Base-by-base conservation (phyloP, 2,797 vertebrate species). In the Pteropus rufus region DNA sequence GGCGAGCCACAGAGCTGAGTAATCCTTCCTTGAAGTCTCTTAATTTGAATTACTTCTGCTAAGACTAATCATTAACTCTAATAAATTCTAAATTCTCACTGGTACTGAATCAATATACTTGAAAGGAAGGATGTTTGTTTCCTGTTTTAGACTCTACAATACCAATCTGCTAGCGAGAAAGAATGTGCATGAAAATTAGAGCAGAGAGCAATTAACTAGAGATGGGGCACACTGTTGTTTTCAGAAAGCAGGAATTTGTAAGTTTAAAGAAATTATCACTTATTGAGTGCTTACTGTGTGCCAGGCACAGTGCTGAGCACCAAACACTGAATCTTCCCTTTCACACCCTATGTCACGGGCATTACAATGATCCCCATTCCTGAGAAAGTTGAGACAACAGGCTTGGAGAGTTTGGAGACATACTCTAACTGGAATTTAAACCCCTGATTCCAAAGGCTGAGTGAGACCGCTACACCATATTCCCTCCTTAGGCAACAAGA, bases 11-110 rank as follows among this genome's bases (percentile, higher is more conserved):
- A 39, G 60, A 81, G 84, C 65, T 44, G 11, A 34, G 29, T 29
- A n/a, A 95, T 49, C 56, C 62, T 81, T 34, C 2, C 3, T 49
- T 81, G 31, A 39, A 60, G 54, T 82, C 81, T 89, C 82, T 89
- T 60, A 75, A 31, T 79, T 95, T 97, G 49, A 91, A 46, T 89
- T 85, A 76, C 19, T 73, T 26, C 65, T 77, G 11, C 67, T 85
- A 49, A 92, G n/a, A 80, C 34, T 4, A 89, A 54, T 16, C 54
- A 85, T 93, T 79, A 83, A 75, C 85, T 86, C 65, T 58, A 70
- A 56, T 60, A 86, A 93, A 95, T 89, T 85, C 54, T 56, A 75
- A 85, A 95, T 95, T 85, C 39, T 94, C 86, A 65, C 29, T 23
- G 9, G 49, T 36, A 83, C 95, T 91, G 75, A 95, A 88, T 82